Percentiles rank a stretch among this genome's conserved stretches.
Conservation (phyloP, 2,113 vertebrate species). For the Oryctolagus cuniculus region DNA sequence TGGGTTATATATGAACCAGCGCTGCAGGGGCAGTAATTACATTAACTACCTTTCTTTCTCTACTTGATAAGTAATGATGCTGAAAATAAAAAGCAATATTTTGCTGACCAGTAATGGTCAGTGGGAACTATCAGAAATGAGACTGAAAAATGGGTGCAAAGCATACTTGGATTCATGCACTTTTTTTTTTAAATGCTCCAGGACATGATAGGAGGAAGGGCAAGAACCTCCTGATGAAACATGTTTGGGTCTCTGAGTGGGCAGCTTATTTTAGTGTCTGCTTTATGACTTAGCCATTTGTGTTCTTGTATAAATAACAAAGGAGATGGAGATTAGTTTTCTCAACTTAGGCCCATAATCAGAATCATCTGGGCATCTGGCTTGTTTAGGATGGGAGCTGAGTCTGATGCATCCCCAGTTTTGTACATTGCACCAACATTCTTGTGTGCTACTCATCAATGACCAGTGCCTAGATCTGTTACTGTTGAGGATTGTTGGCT, state of each 20-base stretch:
- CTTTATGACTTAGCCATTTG: background rate
- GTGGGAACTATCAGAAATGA: background rate
- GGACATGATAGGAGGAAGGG: background rate
- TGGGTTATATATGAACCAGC: background rate
- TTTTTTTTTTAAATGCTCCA: background rate
- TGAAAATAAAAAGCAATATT: background rate
- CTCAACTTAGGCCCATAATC: background rate
- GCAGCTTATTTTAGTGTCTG: background rate
- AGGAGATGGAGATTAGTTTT: slow-evolving; percentile 8
- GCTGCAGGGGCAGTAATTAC: background rate
- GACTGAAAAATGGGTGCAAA: background rate
- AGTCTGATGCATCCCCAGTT: background rate
- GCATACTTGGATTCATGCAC: background rate
- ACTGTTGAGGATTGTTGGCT: background rate
- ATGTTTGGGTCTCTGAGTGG: background rate
- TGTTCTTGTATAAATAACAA: slow-evolving; percentile 40
- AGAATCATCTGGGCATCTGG: background rate
- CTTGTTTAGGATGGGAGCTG: background rate
- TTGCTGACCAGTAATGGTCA: slow-evolving; percentile 22
- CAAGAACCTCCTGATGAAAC: background rate
- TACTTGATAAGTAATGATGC: slow-evolving; percentile 11
- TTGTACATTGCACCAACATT: background rate
- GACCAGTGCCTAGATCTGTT: background rate
- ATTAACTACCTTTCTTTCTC: slow-evolving; percentile 42
- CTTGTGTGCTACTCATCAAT: background rate